phyloP scores from a whole-genome alignment of 2,888 invertebrate species.

The Dione vanillae region DNA sequence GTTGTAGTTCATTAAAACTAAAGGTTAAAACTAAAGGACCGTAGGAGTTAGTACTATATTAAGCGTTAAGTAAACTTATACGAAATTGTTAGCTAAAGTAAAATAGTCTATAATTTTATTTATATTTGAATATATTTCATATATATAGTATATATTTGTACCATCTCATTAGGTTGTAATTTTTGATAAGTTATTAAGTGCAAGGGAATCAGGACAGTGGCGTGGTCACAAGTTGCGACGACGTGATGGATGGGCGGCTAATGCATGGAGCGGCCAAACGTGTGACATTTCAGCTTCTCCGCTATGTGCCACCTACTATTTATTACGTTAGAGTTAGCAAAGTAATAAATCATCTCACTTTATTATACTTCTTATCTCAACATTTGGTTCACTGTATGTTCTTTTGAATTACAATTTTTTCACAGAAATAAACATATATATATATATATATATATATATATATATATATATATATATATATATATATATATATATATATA shows the following conservation, averaged over 20 bases:
- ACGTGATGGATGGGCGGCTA: slow-evolving; percentile 39
- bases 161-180: no score
- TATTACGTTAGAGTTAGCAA: slow-evolving; percentile 30
- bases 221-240: slow-evolving; percentile 29
- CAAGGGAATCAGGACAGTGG: slow-evolving; percentile 9
- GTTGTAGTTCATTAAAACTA: not conserved
- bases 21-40: no score
- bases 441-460: no score
- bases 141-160: no score
- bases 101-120: no score
- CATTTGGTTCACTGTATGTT: not conserved
- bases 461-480: no score
- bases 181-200: slow-evolving; percentile 5
- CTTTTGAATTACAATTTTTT: not conserved
- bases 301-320: slow-evolving; percentile 35
- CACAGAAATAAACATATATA: not conserved
- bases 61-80: no score
- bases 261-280: slow-evolving; percentile 33
- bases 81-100: no score
- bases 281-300: slow-evolving; percentile 36
- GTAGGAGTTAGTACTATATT: no score
- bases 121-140: no score
- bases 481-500: not conserved
- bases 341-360: slow-evolving; percentile 5
- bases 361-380: not conserved